phyloP scores from a whole-genome alignment of 1,140 invertebrate species.

The Contarinia nasturtii region DNA sequence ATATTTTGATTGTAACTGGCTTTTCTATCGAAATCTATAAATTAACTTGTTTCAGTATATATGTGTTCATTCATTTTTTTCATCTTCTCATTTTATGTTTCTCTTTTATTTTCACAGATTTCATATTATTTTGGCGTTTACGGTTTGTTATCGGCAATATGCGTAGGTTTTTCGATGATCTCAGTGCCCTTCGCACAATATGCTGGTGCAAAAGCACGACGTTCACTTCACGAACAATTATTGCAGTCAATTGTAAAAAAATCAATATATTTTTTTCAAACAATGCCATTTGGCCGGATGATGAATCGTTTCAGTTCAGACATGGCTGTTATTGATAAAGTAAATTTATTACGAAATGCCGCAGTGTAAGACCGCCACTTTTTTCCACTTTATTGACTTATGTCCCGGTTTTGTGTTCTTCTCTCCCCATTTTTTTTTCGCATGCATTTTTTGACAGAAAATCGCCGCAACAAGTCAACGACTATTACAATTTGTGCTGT shows the following conservation, averaged over 20 bases:
- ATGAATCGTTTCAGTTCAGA: conserved; percentile 60
- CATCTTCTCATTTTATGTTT: neutral
- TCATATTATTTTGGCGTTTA: conserved; percentile 36
- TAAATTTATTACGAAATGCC: conserved; percentile 13
- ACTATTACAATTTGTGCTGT: conserved; percentile 45
- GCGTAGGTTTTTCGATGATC: conserved; percentile 34
- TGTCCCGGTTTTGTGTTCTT: neutral
- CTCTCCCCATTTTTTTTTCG: neutral
- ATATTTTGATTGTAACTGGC: too few relatives aligned
- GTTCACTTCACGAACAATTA: conserved; percentile 39
- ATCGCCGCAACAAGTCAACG: conserved; percentile 52
- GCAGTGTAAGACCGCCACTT: neutral
- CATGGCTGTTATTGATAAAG: conserved; percentile 56
- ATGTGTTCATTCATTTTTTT: too few relatives aligned
- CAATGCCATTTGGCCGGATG: conserved; percentile 50
- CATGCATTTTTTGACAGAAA: conserved; percentile 37
- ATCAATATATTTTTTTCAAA: conserved; percentile 48
- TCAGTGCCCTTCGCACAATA: conserved; percentile 36
- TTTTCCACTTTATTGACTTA: neutral
- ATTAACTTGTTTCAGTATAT: too few relatives aligned
- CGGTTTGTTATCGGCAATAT: conserved; percentile 30
- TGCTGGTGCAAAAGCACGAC: conserved; percentile 38
- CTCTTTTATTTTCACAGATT: conserved; percentile 11
- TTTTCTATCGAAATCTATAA: too few relatives aligned
- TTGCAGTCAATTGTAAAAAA: conserved; percentile 37